Evolutionary conservation across 2,113 vertebrate genomes (phyloP), one percentile per base, ranked within the genome.

Genomic region (Pomatostomus ruficeps): DNA sequence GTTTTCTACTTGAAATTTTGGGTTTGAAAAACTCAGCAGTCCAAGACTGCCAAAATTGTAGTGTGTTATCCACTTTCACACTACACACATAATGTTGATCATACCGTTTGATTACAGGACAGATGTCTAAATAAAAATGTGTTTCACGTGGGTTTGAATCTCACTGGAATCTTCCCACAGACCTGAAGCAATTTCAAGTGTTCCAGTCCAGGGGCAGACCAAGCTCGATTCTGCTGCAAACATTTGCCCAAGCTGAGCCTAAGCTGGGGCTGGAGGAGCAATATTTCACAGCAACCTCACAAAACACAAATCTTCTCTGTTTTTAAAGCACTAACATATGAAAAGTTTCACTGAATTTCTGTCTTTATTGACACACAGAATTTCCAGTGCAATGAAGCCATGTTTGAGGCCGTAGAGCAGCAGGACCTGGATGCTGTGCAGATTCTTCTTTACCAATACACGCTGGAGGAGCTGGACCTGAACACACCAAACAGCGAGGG

Each of bases 371-470:
- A 12, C 43, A 73, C 57, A 66, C 94, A 99, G 99, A 98, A 98
- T 40, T 98, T 99, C 96, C 99, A 99, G 97, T 98, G 98, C 97
- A 98, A 98, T 25, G 99, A 99, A 97, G 99, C 99, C 14, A 96
- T 99, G 95, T 98, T 99, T 11, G 99, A 99, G 95, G 99, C 99
- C 0, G 99, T 99, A 42, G 99, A 99, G 89, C 99, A 99, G 97
- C 99, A 99, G 97, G 99, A 99, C 91, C 91, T 99, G 95, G 99
- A 99, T 20, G 95, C 98, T 7, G 99, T 99, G 54, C 99, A 99
- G 97, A 98, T 99, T 55, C 98, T 99, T 43, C 98, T 99, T 25
- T 98, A 98, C 92, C 99, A 99, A 93, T 99, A 98, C 78, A 98
- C 98, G 0, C 91, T 97, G 3, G 99, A 99, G 23, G 99, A 99